Evolutionary conservation across 2,113 vertebrate species (phyloP), one percentile per base, ranked within the genome.

Genomic region (Hydrolagus affinis): DNA sequence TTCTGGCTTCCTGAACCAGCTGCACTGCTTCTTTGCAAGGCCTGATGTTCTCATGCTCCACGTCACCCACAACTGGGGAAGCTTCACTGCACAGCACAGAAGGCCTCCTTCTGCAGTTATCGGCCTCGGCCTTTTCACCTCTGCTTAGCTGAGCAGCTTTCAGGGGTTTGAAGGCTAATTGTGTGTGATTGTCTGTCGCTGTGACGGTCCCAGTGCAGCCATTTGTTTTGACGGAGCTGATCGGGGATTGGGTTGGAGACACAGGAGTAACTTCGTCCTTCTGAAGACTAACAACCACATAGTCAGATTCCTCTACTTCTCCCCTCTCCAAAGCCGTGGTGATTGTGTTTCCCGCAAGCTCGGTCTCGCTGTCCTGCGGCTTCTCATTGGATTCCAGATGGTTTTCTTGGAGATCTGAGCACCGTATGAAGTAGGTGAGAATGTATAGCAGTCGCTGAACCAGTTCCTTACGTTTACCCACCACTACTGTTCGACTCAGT

Each of bases 331-430:
- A 85, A 0, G 90, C 91, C 0, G 94, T 95, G 17, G 91, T 90
- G 86, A 95, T 91, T 70, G 90, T 90, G 86, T 91, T 90, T 64
- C 92, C 92, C 11, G 89, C 88, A 19, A 92, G 78, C 14, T 90
- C 87, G 0, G 90, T 92, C 32, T 93, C 93, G 17, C 86, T 92
- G 76, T 92, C 89, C 6, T 73, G 86, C 9, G 85, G 87, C 62
- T 59, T 87, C 56, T 90, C 91, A n/a, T 85, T 89, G 89, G 91
- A 92, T 0, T 8, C 89, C 85, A 94, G 88, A 19, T 94, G 92
- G 87, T 94, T 94, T 87, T 96, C 96, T 87, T 96, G 94, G 10
- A 96, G 92, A 88, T 96, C 95, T 4, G 96, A 96, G 91, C 96
- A 96, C 8, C 96, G 95, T 86, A 96, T 89, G 87, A 96, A 94